Base-by-base conservation (phyloP, 2,113 vertebrate genomes). In the Nothocercus nigrocapillus region DNA sequence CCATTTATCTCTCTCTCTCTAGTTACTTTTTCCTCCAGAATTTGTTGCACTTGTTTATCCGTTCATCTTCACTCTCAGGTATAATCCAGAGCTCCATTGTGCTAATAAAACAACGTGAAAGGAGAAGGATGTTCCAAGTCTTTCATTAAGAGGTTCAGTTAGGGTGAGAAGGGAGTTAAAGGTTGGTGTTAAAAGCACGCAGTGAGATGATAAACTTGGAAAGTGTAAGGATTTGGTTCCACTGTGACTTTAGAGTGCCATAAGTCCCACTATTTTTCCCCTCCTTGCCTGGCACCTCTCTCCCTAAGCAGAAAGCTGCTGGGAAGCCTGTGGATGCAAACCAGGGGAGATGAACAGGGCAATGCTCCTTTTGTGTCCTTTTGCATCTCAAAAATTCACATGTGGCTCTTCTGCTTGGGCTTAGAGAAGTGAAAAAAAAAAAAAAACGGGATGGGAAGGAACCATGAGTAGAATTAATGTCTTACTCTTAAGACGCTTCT, bases 321-420 rank as follows among this genome's bases (percentile, higher is more conserved):
- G 62, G 30, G 38, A 64, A 9, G 62, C 14, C 7, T 1, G 17
- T 53, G 62, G 38, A 22, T 69, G 63, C 79, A 40, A 62, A 13
- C 9, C 9, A 63, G 79, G n/a, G 54, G 47, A 20, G 11, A 20
- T 34, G 56, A 40, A 19, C 22, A 10, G 44, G 59, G 15, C n/a
- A 13, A 19, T n/a, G 32, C 9, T 11, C 34, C 42, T 77, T 56
- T 64, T 1, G 0, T 8, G 5, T 22, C 30, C 20, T 40, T 54
- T 30, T 19, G 34, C 40, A 45, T 63, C 40, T 30, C 56, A 19
- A 17, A 47, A 25, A 10, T 75, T 67, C 73, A 9, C 2, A 1
- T 13, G 24, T 8, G 17, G 11, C 32, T 42, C 13, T 44, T 85
- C 18, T 18, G 0, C 30, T 22, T 18, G 42, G 59, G 20, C 34